Base-by-base conservation (phyloP, 2,797 vertebrate genomes). In the Neosalanx taihuensis region DNA sequence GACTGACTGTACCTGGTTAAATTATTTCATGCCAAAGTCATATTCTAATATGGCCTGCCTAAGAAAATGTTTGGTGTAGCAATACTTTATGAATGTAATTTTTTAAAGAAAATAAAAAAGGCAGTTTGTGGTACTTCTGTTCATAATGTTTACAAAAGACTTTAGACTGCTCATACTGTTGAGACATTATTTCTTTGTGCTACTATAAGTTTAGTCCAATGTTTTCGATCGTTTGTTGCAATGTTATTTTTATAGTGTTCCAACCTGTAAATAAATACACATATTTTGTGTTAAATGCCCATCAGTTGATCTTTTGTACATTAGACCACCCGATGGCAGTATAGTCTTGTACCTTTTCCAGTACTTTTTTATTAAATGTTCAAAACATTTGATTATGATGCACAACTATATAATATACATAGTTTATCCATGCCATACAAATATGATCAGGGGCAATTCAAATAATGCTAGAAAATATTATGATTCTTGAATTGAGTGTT, bases 181-280 rank as follows among this genome's bases (percentile, higher is more conserved):
- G 49, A 71, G 26, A 56, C 57, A 20, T 61, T 18, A 10, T 60
- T 63, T 17, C 30, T 49, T 41, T 61, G 17, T 20, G 20, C 35
- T 51, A 23, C 5, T 31, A 20, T 4, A 10, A 5, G 18, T 29
- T 46, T 49, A 9, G 18, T 57, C 66, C 15, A 18, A 49, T 29
- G 23, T 3, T 62, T 33, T 41, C 9, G 37, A 56, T 65, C 4
- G 37, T 63, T 71, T 67, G 15, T 53, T 6, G 72, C 62, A 69
- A 46, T 69, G 23, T 72, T 26, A 69, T 84, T 56, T 86, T 56
- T 73, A 41, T 84, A 78, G 64, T 56, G 76, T 69, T 49, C 74
- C 57, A 41, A 10, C 51, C 17, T 71, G 10, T 56, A 72, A 82
- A 86, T 82, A 83, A 89, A 85, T 71, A 51, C 63, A 41, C 56